Evolutionary conservation across 2,888 invertebrate species (phyloP).

Genomic region (Drosophila tripunctata): DNA sequence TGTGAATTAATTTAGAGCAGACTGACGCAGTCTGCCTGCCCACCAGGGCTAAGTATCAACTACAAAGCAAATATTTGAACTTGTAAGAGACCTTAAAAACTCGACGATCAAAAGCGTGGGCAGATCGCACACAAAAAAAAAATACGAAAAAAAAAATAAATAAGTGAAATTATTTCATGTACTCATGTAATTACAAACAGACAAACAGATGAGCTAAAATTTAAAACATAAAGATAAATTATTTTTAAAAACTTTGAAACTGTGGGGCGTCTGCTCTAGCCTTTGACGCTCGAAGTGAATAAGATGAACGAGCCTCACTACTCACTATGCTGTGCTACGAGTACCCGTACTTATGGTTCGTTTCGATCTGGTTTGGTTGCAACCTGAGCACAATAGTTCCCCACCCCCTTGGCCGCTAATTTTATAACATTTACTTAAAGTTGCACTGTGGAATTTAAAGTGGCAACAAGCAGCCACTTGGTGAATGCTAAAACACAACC

Average conservation of each 20-base stretch:
- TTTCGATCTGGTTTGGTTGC: slow-evolving; percentile 11
- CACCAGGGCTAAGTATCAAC: slow-evolving; percentile 52
- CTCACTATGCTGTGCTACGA: neutral
- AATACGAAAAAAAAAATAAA: slow-evolving; percentile 4
- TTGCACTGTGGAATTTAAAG: slow-evolving; percentile 58
- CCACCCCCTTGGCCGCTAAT: neutral
- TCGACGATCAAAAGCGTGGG: slow-evolving; percentile 59
- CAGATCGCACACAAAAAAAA: slow-evolving; percentile 6
- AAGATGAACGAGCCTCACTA: slow-evolving; percentile 8
- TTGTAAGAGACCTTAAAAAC: slow-evolving; percentile 64
- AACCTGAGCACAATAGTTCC: slow-evolving; percentile 27
- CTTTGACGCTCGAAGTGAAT: slow-evolving; percentile 25
- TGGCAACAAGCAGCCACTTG: slow-evolving; percentile 54
- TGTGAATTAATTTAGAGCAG: slow-evolving; percentile 25
- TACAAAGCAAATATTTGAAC: slow-evolving; percentile 75
- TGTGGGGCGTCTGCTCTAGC: slow-evolving; percentile 7
- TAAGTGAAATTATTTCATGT: slow-evolving; percentile 70
- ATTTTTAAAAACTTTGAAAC: slow-evolving; percentile 25
- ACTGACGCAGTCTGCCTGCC: slow-evolving; percentile 27
- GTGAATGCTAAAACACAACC: slow-evolving; percentile 37
- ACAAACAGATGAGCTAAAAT: slow-evolving; percentile 49
- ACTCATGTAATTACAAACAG: slow-evolving; percentile 73
- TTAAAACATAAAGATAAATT: slow-evolving; percentile 58
- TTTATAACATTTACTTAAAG: slow-evolving; percentile 48
- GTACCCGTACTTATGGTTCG: slow-evolving; percentile 6